phyloP scores from a whole-genome alignment of 2,113 vertebrate genomes.

The Triplophysa rosa region DNA sequence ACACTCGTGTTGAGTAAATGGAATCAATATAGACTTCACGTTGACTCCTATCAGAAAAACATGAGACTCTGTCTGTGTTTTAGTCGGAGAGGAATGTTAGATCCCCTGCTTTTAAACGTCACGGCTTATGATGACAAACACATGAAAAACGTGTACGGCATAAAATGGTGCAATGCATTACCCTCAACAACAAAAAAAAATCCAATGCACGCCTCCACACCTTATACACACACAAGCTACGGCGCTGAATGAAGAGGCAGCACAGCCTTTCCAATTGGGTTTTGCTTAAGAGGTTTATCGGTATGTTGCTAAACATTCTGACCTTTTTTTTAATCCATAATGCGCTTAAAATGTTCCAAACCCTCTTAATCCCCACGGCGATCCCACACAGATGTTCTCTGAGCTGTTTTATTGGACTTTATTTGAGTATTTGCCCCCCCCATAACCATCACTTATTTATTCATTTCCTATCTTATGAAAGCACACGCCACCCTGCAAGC shows the following conservation, averaged over 20 bases:
- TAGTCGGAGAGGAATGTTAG: conserved; percentile 16
- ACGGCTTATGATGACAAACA: conserved; percentile 32
- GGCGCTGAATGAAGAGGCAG: conserved; percentile 71
- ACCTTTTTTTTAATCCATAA: conserved; percentile 76
- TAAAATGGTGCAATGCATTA: conserved; percentile 37
- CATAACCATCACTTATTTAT: conserved; percentile 54
- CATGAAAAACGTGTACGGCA: conserved; percentile 23
- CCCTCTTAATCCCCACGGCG: conserved; percentile 65
- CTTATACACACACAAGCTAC: conserved; percentile 18
- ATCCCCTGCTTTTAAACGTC: conserved; percentile 33
- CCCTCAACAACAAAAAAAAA: conserved; percentile 20
- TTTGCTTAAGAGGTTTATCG: conserved; percentile 79
- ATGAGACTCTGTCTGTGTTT: not conserved
- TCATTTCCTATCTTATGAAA: conserved; percentile 64
- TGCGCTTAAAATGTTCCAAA: conserved; percentile 71
- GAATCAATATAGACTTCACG: not conserved
- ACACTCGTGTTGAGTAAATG: not conserved
- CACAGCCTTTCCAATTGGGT: conserved; percentile 72
- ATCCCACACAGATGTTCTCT: conserved; percentile 70
- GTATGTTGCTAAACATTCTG: conserved; percentile 79
- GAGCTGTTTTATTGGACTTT: conserved; percentile 66
- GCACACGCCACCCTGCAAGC: conserved; percentile 53
- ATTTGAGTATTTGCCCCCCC: conserved; percentile 61
- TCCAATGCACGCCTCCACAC: conserved; percentile 40
- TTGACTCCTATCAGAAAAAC: not conserved